Conservation (phyloP, 2,888 invertebrate species). For the Aromia moschata region DNA sequence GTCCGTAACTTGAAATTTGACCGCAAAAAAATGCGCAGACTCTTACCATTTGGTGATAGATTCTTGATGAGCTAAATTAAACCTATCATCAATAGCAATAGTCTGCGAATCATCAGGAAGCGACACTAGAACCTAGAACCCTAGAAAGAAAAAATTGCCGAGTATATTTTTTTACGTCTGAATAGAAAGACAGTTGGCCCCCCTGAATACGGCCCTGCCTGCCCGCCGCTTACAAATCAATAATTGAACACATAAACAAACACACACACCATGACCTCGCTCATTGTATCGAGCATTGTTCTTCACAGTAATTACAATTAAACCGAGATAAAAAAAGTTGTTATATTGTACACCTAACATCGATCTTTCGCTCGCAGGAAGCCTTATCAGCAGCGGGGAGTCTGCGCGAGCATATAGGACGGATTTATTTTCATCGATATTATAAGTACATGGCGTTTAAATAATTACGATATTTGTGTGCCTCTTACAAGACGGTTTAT, state of each 20-base stretch:
- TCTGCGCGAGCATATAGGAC: background rate
- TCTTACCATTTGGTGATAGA: too few species aligned
- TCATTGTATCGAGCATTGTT: slow-evolving; percentile 24
- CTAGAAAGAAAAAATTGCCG: too few species aligned
- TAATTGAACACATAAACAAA: slow-evolving; percentile 7
- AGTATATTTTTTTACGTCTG: background rate
- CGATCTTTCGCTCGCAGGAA: background rate
- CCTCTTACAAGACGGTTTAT: too few species aligned
- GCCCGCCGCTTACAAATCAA: slow-evolving; percentile 14
- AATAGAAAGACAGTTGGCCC: background rate
- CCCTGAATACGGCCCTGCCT: background rate
- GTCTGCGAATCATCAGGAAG: too few species aligned
- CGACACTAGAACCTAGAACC: too few species aligned
- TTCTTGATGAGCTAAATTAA: too few species aligned
- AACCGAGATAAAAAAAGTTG: slow-evolving; percentile 13
- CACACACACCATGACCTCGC: slow-evolving; percentile 25
- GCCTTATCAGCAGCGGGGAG: background rate
- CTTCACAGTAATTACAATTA: slow-evolving; percentile 11
- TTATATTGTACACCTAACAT: background rate
- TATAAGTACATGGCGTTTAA: background rate
- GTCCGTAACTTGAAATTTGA: too few species aligned
- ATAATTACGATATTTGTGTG: too few species aligned
- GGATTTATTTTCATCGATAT: background rate
- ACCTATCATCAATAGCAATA: too few species aligned
- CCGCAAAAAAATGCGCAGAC: too few species aligned